Evolutionary conservation across 2,797 vertebrate genomes (phyloP).

Genomic region (Cyprinodon diabolis): DNA sequence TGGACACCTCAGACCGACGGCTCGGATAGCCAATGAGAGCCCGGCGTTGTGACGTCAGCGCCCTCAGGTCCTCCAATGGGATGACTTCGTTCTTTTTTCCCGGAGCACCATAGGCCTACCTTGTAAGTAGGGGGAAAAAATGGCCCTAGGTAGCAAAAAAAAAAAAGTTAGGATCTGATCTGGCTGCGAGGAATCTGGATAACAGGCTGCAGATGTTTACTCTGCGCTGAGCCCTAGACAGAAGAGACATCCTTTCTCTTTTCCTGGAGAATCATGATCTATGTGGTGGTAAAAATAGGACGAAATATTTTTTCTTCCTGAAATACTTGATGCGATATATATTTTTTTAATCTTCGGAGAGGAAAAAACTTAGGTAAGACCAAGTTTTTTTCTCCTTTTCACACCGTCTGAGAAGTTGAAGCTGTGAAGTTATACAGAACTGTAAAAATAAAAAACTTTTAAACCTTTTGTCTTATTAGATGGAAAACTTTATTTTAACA

Average conservation of each 20-base stretch:
- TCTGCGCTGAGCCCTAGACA: neutral
- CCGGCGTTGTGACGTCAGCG: conserved; percentile 15
- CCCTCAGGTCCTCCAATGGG: conserved; percentile 58
- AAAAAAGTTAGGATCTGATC: conserved; percentile 39
- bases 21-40: conserved; percentile 58
- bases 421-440: neutral
- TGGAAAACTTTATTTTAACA: neutral
- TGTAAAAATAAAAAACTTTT: neutral
- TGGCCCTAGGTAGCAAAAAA: neutral
- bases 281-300: conserved; percentile 7
- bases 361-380: conserved; percentile 61
- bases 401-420: neutral
- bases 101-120: neutral
- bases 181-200: conserved; percentile 2
- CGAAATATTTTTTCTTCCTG: conserved; percentile 31
- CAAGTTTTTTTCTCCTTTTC: conserved; percentile 2
- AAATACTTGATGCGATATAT: conserved; percentile 24
- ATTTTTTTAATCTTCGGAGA: conserved; percentile 33
- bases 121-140: conserved; percentile 16
- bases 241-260: neutral
- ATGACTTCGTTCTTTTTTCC: neutral
- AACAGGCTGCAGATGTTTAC: conserved; percentile 34
- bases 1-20: conserved; percentile 72
- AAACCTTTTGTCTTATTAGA: neutral
- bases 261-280: neutral